Base-by-base conservation (phyloP, 2,797 vertebrate genomes). In the Dicrostonyx torquatus region DNA sequence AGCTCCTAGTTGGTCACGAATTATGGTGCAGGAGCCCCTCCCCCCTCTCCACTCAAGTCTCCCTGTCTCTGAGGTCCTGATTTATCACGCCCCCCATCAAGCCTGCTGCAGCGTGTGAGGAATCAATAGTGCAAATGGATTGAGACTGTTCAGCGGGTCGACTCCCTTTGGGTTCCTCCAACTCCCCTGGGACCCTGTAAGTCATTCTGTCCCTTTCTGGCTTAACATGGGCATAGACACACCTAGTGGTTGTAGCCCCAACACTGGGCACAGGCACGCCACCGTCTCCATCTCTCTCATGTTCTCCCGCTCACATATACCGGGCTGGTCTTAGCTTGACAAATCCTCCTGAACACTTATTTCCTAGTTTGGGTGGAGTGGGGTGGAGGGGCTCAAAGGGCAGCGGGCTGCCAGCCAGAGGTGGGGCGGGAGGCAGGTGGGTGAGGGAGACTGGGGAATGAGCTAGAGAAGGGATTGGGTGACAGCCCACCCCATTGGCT, bases 51-150 rank as follows among this genome's bases (percentile, higher is more conserved):
- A 72, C 83, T 86, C 80, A 53, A 53, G 95, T 66, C 53, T 90
- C 87, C 91, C 22, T 83, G 89, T 92, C 93, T 93, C 90, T 89
- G 93, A 55, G 95, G 97, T 90, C 45, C 34, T 95, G 94, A 93
- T 97, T 96, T 97, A 97, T 97, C 90, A 88, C 85, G 26, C 11
- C 64, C 31, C 66, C 66, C 85, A 93, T 95, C 97, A 77, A 87
- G 93, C 95, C 94, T 96, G 97, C 97, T 90, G 98, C 97, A 97
- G 97, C 94, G 97, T 95, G 96, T 98, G 98, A 98, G 98, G 98
- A 98, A 98, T 98, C 98, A 86, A 98, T 98, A 96, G 98, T 68
- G 94, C 97, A 98, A 97, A 97, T 94, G 96, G 98, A 98, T 97
- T 93, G 96, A 90, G 93, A 86, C 96, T 73, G 75, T 92, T 91